Base-by-base conservation (phyloP, 2,888 invertebrate genomes). In the Timema cristinae region DNA sequence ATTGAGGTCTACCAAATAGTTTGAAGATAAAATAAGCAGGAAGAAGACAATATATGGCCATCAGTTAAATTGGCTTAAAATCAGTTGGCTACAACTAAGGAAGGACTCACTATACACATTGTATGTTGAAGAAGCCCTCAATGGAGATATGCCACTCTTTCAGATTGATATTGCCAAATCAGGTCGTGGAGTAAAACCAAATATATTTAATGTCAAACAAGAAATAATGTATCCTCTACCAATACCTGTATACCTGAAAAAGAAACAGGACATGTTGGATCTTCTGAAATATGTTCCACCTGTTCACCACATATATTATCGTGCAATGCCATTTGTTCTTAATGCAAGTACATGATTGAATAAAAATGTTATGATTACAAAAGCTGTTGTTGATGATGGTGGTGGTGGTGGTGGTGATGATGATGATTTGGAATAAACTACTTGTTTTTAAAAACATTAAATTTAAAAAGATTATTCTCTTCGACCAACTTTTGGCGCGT, bases 241-340 rank as follows among this genome's bases (percentile, higher is more conserved):
- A 63, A 63, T 1, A 63, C 1, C 32, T 9, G n/a, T 63, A 32
- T 47, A 0, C 1, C 32, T 63, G 63, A 13, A 32, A 32, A 63
- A 63, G 13, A 63, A 63, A 11, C 16, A 47, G 47, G 63, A 63
- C 9, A 63, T 63, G 7, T 47, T 63, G 63, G n/a, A 63, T 63
- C 63, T 63, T 0, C 66, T 71, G 66, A 69, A 66, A 50, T 72
- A 67, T 56, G 66, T 66, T 50, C 73, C 67, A 16, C 70, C 72
- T 54, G 66, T 70, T 16, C 67, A 70, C 56, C 70, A 68, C 48
- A 66, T 50, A 50, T 70, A 32, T 2, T 32, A 32, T 32, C 32
- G 32, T 32, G 32, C 2, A 32, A 1, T 2, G 32, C 32, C 32
- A 32, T 32, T 1, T 32, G 32, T 32, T 32, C 32, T 4, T 1